Conservation (phyloP, 1,140 invertebrate genomes). For the Leptopilina clavipes region DNA sequence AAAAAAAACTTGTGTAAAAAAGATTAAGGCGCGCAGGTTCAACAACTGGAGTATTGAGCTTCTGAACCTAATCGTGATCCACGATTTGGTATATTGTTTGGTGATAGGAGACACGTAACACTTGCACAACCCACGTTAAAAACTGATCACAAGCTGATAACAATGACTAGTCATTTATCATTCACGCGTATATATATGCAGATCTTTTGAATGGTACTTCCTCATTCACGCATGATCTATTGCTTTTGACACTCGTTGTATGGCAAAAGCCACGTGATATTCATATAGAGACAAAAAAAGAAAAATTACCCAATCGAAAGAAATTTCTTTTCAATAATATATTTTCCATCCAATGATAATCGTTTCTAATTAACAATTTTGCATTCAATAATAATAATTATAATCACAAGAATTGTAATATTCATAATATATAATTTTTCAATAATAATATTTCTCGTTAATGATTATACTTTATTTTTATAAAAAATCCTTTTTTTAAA, state of each 20-base stretch:
- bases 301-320: background rate
- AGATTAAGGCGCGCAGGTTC: slow-evolving; percentile 15
- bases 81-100: slow-evolving; percentile 21
- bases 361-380: too few relatives aligned
- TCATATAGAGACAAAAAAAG: background rate
- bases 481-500: too few relatives aligned
- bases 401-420: too few relatives aligned
- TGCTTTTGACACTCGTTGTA: background rate
- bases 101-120: slow-evolving; percentile 32
- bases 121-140: slow-evolving; percentile 21
- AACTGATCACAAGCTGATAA: slow-evolving; percentile 29
- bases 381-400: too few relatives aligned
- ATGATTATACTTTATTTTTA: too few relatives aligned
- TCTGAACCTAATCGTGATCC: slow-evolving; percentile 29
- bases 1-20: background rate
- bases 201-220: slow-evolving; percentile 14
- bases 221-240: slow-evolving; percentile 17
- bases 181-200: background rate
- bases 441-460: too few relatives aligned
- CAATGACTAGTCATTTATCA: slow-evolving; percentile 27
- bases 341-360: too few relatives aligned
- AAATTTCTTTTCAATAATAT: too few relatives aligned
- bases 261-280: background rate
- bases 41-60: slow-evolving; percentile 21
- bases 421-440: too few relatives aligned